phyloP scores from a whole-genome alignment of 1,140 invertebrate genomes.

The Cotesia glomerata region DNA sequence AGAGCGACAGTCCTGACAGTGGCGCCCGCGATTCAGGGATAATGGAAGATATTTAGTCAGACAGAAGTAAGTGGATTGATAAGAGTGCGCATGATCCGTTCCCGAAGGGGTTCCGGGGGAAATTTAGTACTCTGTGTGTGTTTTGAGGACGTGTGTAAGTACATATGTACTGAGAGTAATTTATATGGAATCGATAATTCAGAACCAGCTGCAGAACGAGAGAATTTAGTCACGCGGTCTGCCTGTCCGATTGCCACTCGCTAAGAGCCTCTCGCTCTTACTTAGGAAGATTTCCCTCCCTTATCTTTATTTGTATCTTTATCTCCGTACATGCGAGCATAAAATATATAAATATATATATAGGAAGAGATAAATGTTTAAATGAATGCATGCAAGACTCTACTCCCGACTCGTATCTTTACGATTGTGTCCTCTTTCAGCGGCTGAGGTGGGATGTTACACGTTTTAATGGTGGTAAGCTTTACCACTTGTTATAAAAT shows the following conservation, averaged over 20 bases:
- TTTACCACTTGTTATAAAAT: conserved; percentile 36
- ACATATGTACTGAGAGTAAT: conserved; percentile 27
- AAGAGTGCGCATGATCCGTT: too few species aligned
- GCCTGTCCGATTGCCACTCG: conserved; percentile 42
- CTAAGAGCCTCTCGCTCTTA: conserved; percentile 1
- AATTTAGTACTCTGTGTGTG: conserved; percentile 30
- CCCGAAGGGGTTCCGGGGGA: conserved; percentile 16
- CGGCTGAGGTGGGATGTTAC: not conserved
- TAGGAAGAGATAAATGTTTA: too few species aligned
- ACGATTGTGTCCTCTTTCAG: not conserved
- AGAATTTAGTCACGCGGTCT: conserved; percentile 52
- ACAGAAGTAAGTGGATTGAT: too few species aligned
- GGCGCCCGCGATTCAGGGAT: too few species aligned
- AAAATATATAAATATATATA: too few species aligned
- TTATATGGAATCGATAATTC: conserved; percentile 56
- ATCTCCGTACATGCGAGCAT: not conserved
- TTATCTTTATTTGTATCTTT: not conserved
- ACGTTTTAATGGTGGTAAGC: not conserved
- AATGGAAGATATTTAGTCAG: too few species aligned
- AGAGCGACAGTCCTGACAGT: too few species aligned
- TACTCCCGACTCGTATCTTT: not conserved
- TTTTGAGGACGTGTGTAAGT: not conserved
- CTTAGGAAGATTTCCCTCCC: not conserved
- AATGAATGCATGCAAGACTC: too few species aligned
- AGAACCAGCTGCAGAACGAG: conserved; percentile 49